A percentile compares a stretch with the other conserved stretches of the same genome.
These are phyloP conservation scores for Microhierax caerulescens DNA, from an alignment of 2,797 vertebrate genomes.

Conservation along the genomic window DNA sequence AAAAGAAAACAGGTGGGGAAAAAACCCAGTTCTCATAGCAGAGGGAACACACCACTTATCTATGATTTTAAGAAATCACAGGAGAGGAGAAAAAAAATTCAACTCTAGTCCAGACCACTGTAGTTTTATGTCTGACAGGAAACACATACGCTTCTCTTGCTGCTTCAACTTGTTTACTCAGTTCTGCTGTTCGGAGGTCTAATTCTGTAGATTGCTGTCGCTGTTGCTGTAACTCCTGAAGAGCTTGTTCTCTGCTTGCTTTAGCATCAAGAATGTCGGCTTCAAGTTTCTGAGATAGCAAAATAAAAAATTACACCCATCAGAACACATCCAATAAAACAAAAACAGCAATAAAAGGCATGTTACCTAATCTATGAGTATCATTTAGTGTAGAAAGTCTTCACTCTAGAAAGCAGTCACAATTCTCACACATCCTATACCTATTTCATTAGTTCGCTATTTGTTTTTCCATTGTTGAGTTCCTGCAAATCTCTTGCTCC, in stretches of 20 bases:
- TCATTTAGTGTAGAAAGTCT: background rate
- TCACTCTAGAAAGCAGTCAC: background rate
- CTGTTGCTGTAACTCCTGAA: conserved; percentile 83
- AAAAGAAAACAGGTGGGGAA: background rate
- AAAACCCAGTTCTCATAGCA: background rate
- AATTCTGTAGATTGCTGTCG: conserved; percentile 81
- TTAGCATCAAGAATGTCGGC: conserved; percentile 81
- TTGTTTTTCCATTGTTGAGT: background rate
- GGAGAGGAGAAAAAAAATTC: background rate
- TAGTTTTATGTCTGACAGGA: background rate
- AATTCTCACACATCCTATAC: background rate
- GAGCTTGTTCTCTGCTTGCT: conserved; percentile 79
- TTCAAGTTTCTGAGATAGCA: conserved; percentile 86
- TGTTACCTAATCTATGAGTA: background rate
- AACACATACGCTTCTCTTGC: conserved; percentile 86
- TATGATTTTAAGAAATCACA: background rate
- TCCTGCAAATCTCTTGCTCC: background rate
- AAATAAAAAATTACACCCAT: background rate
- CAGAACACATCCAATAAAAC: background rate
- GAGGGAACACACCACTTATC: background rate
- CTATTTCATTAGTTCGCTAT: background rate
- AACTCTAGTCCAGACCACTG: background rate
- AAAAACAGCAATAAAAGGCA: background rate
- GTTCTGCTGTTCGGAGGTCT: conserved; percentile 81
- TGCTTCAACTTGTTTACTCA: conserved; percentile 81